These are phyloP conservation scores for Molanna angustata DNA, from an alignment of 2,888 invertebrate genomes.

Conservation along the genomic window DNA sequence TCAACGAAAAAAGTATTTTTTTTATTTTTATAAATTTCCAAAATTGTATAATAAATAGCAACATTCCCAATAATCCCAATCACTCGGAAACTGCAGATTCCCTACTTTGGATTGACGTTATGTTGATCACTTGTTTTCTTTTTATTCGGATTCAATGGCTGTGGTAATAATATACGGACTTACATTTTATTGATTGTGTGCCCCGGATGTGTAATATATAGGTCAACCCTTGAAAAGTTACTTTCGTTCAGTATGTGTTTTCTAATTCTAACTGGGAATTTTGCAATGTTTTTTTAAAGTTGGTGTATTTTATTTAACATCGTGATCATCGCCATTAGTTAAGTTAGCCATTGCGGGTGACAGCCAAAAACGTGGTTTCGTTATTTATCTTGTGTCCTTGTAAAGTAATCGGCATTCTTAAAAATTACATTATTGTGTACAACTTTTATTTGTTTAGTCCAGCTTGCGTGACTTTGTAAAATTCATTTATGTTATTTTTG, in stretches of 20 bases:
- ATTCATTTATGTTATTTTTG: slow-evolving; percentile 28
- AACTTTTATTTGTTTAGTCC: no score
- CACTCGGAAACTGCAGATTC: slow-evolving; percentile 17
- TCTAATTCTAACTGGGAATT: not conserved
- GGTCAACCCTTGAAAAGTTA: slow-evolving; percentile 8
- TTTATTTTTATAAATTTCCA: no score
- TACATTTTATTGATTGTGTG: slow-evolving; percentile 25
- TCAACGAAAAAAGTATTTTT: no score
- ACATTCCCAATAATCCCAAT: no score
- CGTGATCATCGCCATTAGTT: slow-evolving; percentile 29
- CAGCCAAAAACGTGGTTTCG: slow-evolving; percentile 29
- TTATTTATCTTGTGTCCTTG: slow-evolving; percentile 16
- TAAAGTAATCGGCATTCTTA: no score
- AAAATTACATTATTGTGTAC: no score
- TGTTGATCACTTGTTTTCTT: slow-evolving; percentile 26
- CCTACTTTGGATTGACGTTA: slow-evolving; percentile 24
- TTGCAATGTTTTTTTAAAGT: slow-evolving; percentile 5
- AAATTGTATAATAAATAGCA: no score
- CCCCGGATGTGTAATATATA: slow-evolving; percentile 8
- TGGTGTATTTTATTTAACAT: slow-evolving; percentile 9
- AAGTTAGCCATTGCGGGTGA: slow-evolving; percentile 30
- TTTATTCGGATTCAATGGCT: slow-evolving; percentile 25
- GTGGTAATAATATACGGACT: slow-evolving; percentile 19
- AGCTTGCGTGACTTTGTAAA: slow-evolving; percentile 7
- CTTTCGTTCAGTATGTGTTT: not conserved